Conservation (phyloP, 2,797 vertebrate genomes). For the Lagocephalus sceleratus region DNA sequence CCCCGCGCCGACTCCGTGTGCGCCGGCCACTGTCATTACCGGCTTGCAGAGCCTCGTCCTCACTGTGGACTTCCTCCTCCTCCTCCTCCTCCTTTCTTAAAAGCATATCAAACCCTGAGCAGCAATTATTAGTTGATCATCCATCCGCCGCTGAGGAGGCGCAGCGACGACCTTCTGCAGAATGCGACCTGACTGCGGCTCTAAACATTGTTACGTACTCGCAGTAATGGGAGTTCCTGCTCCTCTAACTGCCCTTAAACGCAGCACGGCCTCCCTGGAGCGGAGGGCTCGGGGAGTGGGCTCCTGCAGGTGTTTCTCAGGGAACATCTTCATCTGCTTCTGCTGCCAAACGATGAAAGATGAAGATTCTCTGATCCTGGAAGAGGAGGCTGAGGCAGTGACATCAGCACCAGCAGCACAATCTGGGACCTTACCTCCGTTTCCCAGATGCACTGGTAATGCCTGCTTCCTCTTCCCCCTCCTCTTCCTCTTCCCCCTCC, state of each 20-base stretch:
- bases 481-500: not conserved
- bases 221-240: slow-evolving; percentile 50
- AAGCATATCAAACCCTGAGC: slow-evolving; percentile 64
- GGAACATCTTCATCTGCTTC: too few relatives aligned
- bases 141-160: slow-evolving; percentile 23
- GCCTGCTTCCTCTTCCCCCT: not conserved
- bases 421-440: slow-evolving; percentile 10
- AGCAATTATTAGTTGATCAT: slow-evolving; percentile 65
- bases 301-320: too few relatives aligned
- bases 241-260: slow-evolving; percentile 50
- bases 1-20: slow-evolving; percentile 41
- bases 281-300: too few relatives aligned
- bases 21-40: slow-evolving; percentile 57
- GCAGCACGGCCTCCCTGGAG: slow-evolving; percentile 27
- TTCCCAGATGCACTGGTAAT: too few relatives aligned
- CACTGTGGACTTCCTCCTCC: slow-evolving; percentile 37
- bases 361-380: too few relatives aligned
- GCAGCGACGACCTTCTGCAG: slow-evolving; percentile 42
- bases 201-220: slow-evolving; percentile 51
- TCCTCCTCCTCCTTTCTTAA: slow-evolving; percentile 55
- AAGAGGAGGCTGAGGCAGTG: slow-evolving; percentile 41
- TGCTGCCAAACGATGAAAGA: too few relatives aligned
- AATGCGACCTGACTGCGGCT: slow-evolving; percentile 44
- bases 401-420: slow-evolving; percentile 41
- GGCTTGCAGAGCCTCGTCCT: slow-evolving; percentile 55